These are phyloP conservation scores for Oreotrochilus melanogaster DNA, from an alignment of 2,113 vertebrate species.

Conservation along the genomic window DNA sequence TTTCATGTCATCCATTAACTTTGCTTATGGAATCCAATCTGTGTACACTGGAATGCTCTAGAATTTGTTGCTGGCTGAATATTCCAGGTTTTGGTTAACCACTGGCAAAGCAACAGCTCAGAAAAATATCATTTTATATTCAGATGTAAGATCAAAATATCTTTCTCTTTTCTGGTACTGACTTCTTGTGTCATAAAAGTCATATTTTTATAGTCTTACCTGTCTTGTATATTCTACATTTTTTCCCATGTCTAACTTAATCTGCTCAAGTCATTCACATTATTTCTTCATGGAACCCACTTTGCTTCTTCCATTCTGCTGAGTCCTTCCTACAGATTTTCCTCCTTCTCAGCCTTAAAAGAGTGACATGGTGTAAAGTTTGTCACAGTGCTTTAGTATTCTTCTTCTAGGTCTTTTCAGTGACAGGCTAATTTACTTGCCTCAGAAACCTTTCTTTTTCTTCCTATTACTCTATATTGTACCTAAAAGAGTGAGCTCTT, in stretches of 20 bases:
- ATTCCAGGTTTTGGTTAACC: neutral
- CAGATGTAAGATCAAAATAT: neutral
- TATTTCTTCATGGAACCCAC: rapidly evolving
- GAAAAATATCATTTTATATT: neutral
- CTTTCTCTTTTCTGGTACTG: neutral
- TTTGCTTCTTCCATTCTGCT: neutral
- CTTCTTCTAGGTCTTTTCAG: neutral
- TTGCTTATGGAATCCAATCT: neutral
- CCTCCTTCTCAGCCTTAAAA: neutral
- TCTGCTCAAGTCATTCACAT: neutral
- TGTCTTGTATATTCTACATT: neutral
- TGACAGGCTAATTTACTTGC: neutral
- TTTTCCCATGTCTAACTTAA: neutral
- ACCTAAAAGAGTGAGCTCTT: neutral
- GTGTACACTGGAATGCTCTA: neutral
- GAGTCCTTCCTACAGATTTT: neutral
- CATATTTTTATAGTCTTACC: neutral
- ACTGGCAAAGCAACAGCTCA: neutral
- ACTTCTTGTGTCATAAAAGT: neutral
- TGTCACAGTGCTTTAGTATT: neutral
- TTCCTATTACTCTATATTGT: neutral
- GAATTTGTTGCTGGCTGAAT: neutral
- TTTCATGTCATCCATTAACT: neutral
- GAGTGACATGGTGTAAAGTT: neutral
- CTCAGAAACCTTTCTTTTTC: neutral